phyloP scores from a whole-genome alignment of 2,888 invertebrate species.

The Chirona hameri region DNA sequence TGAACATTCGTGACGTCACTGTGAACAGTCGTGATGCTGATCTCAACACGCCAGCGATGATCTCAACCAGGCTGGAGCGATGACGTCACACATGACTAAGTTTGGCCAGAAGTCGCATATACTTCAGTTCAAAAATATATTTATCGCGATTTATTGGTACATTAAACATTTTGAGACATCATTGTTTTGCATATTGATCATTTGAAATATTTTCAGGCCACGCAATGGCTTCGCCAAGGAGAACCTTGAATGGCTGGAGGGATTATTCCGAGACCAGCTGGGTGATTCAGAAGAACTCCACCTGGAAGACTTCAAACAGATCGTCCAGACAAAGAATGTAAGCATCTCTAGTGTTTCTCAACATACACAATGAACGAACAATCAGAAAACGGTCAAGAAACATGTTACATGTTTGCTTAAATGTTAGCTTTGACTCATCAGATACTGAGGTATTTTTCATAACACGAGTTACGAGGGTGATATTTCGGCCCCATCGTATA shows the following conservation, averaged over 20 bases:
- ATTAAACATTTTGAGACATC: too few relatives aligned
- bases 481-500: not conserved
- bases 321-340: constrained; percentile 86
- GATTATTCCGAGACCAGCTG: constrained; percentile 77
- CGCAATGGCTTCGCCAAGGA: constrained; percentile 76
- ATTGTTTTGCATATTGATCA: too few relatives aligned
- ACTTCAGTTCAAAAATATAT: too few relatives aligned
- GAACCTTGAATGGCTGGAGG: constrained; percentile 75
- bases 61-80: too few relatives aligned
- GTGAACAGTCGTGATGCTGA: too few relatives aligned
- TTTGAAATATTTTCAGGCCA: constrained; percentile 54
- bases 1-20: too few relatives aligned
- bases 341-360: constrained; percentile 42
- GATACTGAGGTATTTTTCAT: not conserved
- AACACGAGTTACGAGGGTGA: not conserved
- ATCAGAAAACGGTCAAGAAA: too few relatives aligned
- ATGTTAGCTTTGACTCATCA: not conserved
- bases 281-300: constrained; percentile 82
- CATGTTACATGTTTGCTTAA: not conserved
- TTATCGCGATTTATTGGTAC: too few relatives aligned
- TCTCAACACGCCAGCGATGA: too few relatives aligned
- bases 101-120: too few relatives aligned
- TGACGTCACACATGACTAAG: too few relatives aligned
- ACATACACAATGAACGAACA: not conserved
- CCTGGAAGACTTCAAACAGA: constrained; percentile 79